phyloP scores from a whole-genome alignment of 2,888 invertebrate genomes.

The Tinea semifulvella region DNA sequence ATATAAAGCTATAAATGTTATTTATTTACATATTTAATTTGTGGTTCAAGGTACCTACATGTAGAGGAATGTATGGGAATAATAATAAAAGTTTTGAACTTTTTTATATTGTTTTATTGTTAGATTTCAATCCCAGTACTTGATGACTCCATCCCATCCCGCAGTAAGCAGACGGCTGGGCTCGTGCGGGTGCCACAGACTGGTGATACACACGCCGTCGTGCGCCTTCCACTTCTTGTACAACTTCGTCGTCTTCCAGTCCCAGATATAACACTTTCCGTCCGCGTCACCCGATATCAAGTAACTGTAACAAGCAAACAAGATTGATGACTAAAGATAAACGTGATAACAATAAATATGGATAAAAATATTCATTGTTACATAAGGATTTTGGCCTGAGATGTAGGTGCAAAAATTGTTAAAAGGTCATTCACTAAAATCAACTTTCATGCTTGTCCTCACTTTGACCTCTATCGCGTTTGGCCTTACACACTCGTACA shows the following conservation, averaged over 20 bases:
- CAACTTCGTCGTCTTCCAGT: slow-evolving; percentile 99
- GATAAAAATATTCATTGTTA: background rate
- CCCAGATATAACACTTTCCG: slow-evolving; percentile 99
- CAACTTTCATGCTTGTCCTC: slow-evolving; percentile 8
- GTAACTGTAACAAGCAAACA: slow-evolving; percentile 85
- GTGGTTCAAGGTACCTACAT: slow-evolving; percentile 6
- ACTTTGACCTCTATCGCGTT: slow-evolving; percentile 3
- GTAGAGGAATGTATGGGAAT: background rate
- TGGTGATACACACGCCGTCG: slow-evolving; percentile 94
- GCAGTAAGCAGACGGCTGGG: slow-evolving; percentile 97
- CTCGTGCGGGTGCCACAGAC: slow-evolving; percentile 99
- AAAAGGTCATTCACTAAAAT: background rate
- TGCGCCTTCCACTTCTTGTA: slow-evolving; percentile 99
- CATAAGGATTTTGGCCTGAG: too few species aligned
- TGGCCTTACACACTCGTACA: slow-evolving; percentile 4
- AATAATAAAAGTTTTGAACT: slow-evolving; percentile 12
- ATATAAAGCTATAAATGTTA: slow-evolving; percentile 10
- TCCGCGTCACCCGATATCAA: slow-evolving; percentile 98
- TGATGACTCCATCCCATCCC: slow-evolving; percentile 98
- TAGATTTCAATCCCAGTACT: slow-evolving; percentile 93
- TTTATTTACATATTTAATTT: slow-evolving; percentile 9
- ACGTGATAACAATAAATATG: slow-evolving; percentile 3
- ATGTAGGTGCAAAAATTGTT: background rate
- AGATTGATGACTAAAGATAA: too few species aligned
- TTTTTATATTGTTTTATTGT: slow-evolving; percentile 6